Conservation (phyloP, 92 coral and sea anemone genomes). For the Zoanthus solanderi region DNA sequence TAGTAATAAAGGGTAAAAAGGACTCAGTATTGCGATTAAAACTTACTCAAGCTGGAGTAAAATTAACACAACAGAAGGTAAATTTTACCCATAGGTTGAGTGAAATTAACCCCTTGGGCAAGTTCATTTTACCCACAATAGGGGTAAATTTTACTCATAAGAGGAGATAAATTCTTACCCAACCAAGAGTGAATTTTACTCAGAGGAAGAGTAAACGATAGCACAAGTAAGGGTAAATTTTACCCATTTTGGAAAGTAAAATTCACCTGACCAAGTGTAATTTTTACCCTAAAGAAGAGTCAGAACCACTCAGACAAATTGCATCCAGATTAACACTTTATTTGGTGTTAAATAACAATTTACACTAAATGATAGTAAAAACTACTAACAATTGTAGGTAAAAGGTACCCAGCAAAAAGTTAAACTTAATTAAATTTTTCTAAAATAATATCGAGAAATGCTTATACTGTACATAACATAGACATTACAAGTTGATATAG, state of each 20-base stretch:
- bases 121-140: not conserved
- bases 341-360: slow-evolving; percentile 16
- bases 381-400: slow-evolving; percentile 10
- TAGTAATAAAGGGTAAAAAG: not conserved
- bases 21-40: slow-evolving; percentile 13
- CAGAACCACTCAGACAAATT: slow-evolving; percentile 9
- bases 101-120: not conserved
- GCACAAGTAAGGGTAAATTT: not conserved
- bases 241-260: not conserved
- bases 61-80: not conserved
- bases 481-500: no score
- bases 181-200: slow-evolving; percentile 6
- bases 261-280: not conserved
- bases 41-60: slow-evolving; percentile 29
- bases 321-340: slow-evolving; percentile 39
- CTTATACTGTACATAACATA: not conserved
- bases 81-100: no score
- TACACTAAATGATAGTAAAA: slow-evolving; percentile 5
- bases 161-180: not conserved
- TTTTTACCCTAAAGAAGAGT: not conserved
- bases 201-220: not conserved
- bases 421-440: not conserved
- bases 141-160: slow-evolving; percentile 8
- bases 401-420: not conserved
- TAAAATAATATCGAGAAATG: not conserved